These are phyloP conservation scores for Drosophila formosana DNA, from an alignment of 2,888 invertebrate genomes.

Conservation along the genomic window DNA sequence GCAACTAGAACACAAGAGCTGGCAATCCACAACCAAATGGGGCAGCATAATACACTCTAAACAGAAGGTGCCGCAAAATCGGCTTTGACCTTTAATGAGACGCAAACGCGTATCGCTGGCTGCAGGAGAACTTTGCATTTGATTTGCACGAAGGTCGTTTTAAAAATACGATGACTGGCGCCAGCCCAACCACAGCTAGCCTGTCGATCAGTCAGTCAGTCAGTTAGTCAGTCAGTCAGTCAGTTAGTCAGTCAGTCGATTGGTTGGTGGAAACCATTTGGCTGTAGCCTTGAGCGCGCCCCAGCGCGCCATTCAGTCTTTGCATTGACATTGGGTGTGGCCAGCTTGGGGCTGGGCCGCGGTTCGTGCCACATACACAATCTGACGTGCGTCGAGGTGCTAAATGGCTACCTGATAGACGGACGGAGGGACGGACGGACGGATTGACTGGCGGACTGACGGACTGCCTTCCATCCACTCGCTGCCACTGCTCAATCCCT, in stretches of 20 bases:
- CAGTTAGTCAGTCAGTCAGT: slow-evolving; percentile 31
- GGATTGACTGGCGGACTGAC: slow-evolving; percentile 4
- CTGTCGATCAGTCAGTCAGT: slow-evolving; percentile 61
- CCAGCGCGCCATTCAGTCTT: slow-evolving; percentile 57
- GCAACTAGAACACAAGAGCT: slow-evolving; percentile 4
- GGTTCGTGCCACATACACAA: slow-evolving; percentile 44
- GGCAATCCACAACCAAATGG: slow-evolving; percentile 1
- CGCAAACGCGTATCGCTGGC: slow-evolving; percentile 58
- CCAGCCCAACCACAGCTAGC: slow-evolving; percentile 41
- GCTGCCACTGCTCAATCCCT: slow-evolving; percentile 42
- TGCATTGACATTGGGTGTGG: slow-evolving; percentile 72
- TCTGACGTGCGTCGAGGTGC: slow-evolving; percentile 75
- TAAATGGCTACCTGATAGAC: slow-evolving; percentile 56
- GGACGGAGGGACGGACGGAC: slow-evolving; percentile 4
- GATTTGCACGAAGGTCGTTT: slow-evolving; percentile 76
- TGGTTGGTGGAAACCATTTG: slow-evolving; percentile 49
- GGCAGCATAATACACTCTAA: slow-evolving; percentile 18
- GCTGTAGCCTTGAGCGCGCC: slow-evolving; percentile 73
- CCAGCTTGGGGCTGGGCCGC: slow-evolving; percentile 47
- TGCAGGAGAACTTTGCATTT: slow-evolving; percentile 72
- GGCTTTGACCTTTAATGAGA: slow-evolving; percentile 77
- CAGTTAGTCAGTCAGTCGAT: slow-evolving; percentile 31
- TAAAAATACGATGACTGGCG: slow-evolving; percentile 65
- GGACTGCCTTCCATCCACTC: neutral
- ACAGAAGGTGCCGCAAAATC: slow-evolving; percentile 60